Evolutionary conservation across 2,888 invertebrate genomes (phyloP).

Genomic region (Suillia variegata): DNA sequence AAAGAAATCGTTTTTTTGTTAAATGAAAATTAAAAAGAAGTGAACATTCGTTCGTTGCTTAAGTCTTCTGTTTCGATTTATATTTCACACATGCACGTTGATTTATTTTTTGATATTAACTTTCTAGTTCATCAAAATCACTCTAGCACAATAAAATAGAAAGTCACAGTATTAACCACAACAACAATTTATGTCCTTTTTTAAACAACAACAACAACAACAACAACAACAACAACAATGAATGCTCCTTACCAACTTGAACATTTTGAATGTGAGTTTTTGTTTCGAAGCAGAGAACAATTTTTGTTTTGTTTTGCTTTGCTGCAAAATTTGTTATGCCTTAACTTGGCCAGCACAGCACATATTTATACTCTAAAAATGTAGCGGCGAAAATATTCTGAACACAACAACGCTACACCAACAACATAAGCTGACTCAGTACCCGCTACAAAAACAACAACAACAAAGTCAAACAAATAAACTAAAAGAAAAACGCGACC

Average conservation of each 20-base stretch:
- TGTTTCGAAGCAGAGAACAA: slow-evolving; percentile 33
- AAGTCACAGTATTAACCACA: too few relatives aligned
- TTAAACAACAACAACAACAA: too few relatives aligned
- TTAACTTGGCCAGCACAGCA: slow-evolving; percentile 43
- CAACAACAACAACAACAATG: too few relatives aligned
- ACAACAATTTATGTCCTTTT: too few relatives aligned
- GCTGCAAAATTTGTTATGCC: slow-evolving; percentile 58
- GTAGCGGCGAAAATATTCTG: slow-evolving; percentile 51
- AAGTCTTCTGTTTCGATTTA: too few relatives aligned
- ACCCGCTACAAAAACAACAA: neutral
- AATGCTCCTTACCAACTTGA: slow-evolving; percentile 63
- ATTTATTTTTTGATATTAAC: too few relatives aligned
- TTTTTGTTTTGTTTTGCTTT: slow-evolving; percentile 47
- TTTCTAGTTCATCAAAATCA: too few relatives aligned
- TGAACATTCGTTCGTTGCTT: too few relatives aligned
- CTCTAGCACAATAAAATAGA: too few relatives aligned
- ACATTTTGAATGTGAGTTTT: slow-evolving; percentile 54
- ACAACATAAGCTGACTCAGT: neutral
- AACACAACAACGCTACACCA: slow-evolving; percentile 10
- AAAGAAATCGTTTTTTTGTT: too few relatives aligned
- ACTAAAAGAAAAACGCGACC: neutral
- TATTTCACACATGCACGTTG: too few relatives aligned
- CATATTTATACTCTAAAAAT: slow-evolving; percentile 59
- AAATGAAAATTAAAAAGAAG: too few relatives aligned
- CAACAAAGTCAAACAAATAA: neutral